Percentiles rank a stretch among this genome's conserved stretches.
These are phyloP conservation scores for Ochlodes sylvanus DNA, from an alignment of 2,888 invertebrate species.

Conservation along the genomic window DNA sequence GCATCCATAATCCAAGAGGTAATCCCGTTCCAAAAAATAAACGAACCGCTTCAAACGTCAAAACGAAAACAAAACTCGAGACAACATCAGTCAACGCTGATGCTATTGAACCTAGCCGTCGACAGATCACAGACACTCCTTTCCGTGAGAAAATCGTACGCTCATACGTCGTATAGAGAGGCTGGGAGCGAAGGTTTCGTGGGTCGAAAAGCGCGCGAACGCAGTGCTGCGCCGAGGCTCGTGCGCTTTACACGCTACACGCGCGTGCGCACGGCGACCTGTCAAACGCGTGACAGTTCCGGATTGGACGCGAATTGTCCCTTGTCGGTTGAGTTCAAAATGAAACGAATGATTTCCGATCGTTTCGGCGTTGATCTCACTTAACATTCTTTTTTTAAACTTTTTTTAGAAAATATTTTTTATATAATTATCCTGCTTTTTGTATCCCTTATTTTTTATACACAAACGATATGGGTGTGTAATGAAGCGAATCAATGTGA, in stretches of 20 bases:
- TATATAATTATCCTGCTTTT: slow-evolving; percentile 11
- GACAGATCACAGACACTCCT: slow-evolving; percentile 57
- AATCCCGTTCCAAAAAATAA: slow-evolving; percentile 72
- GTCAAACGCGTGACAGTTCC: slow-evolving; percentile 68
- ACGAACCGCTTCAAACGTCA: slow-evolving; percentile 63
- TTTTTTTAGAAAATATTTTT: slow-evolving; percentile 11
- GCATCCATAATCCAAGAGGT: slow-evolving; percentile 70
- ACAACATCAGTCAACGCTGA: slow-evolving; percentile 71
- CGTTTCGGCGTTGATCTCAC: slow-evolving; percentile 62
- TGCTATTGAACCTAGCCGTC: slow-evolving; percentile 46
- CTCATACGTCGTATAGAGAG: slow-evolving; percentile 63
- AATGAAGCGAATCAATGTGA: slow-evolving; percentile 45
- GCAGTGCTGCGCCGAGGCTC: slow-evolving; percentile 81
- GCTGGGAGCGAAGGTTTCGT: slow-evolving; percentile 75
- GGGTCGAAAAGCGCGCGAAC: slow-evolving; percentile 83
- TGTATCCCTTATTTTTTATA: background rate
- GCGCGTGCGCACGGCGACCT: slow-evolving; percentile 63
- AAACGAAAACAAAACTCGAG: slow-evolving; percentile 70
- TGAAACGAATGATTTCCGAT: slow-evolving; percentile 64
- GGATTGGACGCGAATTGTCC: slow-evolving; percentile 51
- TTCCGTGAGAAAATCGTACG: slow-evolving; percentile 75
- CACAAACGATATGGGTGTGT: background rate
- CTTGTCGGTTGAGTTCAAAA: slow-evolving; percentile 50
- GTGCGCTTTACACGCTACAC: slow-evolving; percentile 80
- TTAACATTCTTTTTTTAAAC: slow-evolving; percentile 39